Evolutionary conservation across 2,797 vertebrate genomes (phyloP).

Genomic region (Enteromius argenteus): DNA sequence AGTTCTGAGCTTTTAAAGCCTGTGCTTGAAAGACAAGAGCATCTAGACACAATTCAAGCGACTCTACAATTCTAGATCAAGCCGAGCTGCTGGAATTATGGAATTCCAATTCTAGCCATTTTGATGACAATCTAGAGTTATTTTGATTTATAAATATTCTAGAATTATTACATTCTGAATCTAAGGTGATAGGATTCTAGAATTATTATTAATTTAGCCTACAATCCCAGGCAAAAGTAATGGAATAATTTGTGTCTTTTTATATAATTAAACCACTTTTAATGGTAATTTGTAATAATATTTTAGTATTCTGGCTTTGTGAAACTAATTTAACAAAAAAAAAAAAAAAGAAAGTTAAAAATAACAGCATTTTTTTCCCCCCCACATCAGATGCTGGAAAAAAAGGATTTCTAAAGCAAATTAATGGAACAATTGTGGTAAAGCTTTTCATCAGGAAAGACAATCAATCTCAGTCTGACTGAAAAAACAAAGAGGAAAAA

Average conservation of each 20-base stretch:
- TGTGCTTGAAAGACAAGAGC: constrained; percentile 25
- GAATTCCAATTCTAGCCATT: background rate
- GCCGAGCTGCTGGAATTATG: background rate
- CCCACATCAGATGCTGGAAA: background rate
- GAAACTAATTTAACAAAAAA: background rate
- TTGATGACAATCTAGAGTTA: background rate
- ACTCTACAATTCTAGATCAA: background rate
- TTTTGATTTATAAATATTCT: background rate
- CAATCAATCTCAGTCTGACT: background rate
- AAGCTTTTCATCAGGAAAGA: background rate
- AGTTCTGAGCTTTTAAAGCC: constrained; percentile 13
- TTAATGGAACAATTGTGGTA: background rate
- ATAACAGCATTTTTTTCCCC: no score
- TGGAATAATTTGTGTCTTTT: background rate
- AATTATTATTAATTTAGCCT: background rate
- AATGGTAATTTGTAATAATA: background rate
- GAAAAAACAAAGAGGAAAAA: background rate
- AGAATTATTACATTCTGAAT: background rate
- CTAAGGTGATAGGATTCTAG: background rate
- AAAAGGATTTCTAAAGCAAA: background rate
- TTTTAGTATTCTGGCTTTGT: background rate
- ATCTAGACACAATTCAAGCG: background rate
- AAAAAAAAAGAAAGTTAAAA: background rate
- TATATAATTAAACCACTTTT: background rate
- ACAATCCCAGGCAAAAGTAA: background rate